phyloP scores from a whole-genome alignment of 2,888 invertebrate species.

The Drosophila macrospina region DNA sequence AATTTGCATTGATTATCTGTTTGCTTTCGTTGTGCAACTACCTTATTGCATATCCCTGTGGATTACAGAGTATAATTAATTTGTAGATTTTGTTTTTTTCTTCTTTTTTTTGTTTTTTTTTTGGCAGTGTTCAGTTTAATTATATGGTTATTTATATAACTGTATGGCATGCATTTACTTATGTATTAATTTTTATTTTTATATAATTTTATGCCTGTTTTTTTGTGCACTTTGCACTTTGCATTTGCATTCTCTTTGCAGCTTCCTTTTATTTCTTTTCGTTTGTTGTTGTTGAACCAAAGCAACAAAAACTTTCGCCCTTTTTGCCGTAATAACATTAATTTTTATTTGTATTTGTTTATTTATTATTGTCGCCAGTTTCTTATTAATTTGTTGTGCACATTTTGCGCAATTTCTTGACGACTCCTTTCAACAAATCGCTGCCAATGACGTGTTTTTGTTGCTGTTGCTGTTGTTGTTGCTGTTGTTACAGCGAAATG shows the following conservation, averaged over 20 bases:
- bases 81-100: constrained; percentile 7
- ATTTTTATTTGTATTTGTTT: too few species aligned
- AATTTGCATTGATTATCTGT: too few species aligned
- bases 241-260: constrained; percentile 16
- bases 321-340: constrained; percentile 20
- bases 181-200: constrained; percentile 13
- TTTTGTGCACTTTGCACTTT: too few species aligned
- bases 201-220: constrained; percentile 7
- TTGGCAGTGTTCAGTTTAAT: constrained; percentile 16
- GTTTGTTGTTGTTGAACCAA: constrained; percentile 1
- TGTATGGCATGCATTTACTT: constrained; percentile 9
- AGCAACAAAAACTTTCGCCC: constrained; percentile 33
- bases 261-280: constrained; percentile 11
- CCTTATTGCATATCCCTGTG: not conserved
- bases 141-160: constrained; percentile 13
- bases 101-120: not conserved
- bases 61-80: constrained; percentile 13
- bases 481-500: constrained; percentile 25
- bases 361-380: constrained; percentile 27
- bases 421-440: constrained; percentile 42
- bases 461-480: constrained; percentile 25
- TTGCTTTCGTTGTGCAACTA: not conserved
- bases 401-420: constrained; percentile 54
- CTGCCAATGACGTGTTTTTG: constrained; percentile 23
- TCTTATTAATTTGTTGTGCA: constrained; percentile 44